Evolutionary conservation across 2,797 vertebrate genomes (phyloP).

Genomic region (Astyanax mexicanus): DNA sequence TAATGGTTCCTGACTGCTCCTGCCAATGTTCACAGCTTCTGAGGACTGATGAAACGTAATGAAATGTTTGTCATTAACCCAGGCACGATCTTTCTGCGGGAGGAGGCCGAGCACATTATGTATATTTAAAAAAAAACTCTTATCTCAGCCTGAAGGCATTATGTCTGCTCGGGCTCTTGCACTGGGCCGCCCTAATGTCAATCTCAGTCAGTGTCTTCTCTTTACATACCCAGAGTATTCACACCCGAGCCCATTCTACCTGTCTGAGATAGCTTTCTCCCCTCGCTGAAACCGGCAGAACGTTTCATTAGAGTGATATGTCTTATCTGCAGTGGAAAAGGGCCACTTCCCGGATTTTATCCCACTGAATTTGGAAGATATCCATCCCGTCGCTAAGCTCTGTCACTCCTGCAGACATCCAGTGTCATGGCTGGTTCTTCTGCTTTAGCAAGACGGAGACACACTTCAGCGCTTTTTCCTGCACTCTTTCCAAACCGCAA

Average conservation of each 20-base stretch:
- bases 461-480: slow-evolving; percentile 18
- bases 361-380: slow-evolving; percentile 44
- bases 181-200: slow-evolving; percentile 39
- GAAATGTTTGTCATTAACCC: slow-evolving; percentile 64
- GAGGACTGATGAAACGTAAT: slow-evolving; percentile 68
- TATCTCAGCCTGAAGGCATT: slow-evolving; percentile 19
- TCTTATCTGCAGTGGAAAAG: slow-evolving; percentile 43
- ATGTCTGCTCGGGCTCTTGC: slow-evolving; percentile 24
- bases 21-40: slow-evolving; percentile 59
- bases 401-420: slow-evolving; percentile 23
- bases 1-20: slow-evolving; percentile 43
- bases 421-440: neutral
- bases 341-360: slow-evolving; percentile 39
- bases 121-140: slow-evolving; percentile 21
- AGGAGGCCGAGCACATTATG: slow-evolving; percentile 31
- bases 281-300: slow-evolving; percentile 35
- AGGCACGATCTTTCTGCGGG: slow-evolving; percentile 40
- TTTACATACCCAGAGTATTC: neutral
- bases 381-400: slow-evolving; percentile 41
- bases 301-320: slow-evolving; percentile 47
- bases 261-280: slow-evolving; percentile 62
- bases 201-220: slow-evolving; percentile 19
- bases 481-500: neutral
- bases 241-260: slow-evolving; percentile 50
- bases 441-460: neutral